Conservation (phyloP, 1,140 invertebrate genomes). For the Anastrepha ludens region DNA sequence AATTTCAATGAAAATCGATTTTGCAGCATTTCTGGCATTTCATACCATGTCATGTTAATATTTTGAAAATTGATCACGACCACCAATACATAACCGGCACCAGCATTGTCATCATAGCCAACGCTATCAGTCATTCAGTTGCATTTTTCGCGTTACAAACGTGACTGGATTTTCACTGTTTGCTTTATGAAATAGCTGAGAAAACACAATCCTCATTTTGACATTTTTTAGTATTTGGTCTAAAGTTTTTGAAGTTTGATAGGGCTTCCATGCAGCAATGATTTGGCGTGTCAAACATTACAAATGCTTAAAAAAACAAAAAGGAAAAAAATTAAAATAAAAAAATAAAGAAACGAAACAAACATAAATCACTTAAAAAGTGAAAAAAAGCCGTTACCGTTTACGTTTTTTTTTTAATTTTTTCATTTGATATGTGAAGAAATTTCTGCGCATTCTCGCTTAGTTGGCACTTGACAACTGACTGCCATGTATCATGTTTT, state of each 20-base stretch:
- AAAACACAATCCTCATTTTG: background rate
- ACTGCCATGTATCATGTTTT: background rate
- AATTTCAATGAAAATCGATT: slow-evolving; percentile 49
- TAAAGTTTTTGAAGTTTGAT: slow-evolving; percentile 24
- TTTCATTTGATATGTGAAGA: background rate
- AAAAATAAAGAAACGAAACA: too few species aligned
- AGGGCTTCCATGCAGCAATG: slow-evolving; percentile 7
- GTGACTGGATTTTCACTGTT: slow-evolving; percentile 44
- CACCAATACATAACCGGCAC: slow-evolving; percentile 20
- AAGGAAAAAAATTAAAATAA: background rate
- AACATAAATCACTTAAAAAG: too few species aligned
- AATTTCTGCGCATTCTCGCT: background rate
- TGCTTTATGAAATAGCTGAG: slow-evolving; percentile 37
- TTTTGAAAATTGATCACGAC: slow-evolving; percentile 44
- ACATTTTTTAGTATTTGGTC: background rate
- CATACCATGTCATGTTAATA: slow-evolving; percentile 49
- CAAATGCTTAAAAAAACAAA: background rate
- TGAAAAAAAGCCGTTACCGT: too few species aligned
- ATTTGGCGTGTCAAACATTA: slow-evolving; percentile 4
- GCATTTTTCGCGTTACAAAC: slow-evolving; percentile 44
- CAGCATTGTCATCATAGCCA: background rate
- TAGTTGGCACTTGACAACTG: slow-evolving; percentile 33
- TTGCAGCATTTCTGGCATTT: slow-evolving; percentile 44
- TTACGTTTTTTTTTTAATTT: background rate
- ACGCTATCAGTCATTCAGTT: slow-evolving; percentile 42